phyloP scores from a whole-genome alignment of 2,797 vertebrate genomes.

The Acestrorhynchus altus region DNA sequence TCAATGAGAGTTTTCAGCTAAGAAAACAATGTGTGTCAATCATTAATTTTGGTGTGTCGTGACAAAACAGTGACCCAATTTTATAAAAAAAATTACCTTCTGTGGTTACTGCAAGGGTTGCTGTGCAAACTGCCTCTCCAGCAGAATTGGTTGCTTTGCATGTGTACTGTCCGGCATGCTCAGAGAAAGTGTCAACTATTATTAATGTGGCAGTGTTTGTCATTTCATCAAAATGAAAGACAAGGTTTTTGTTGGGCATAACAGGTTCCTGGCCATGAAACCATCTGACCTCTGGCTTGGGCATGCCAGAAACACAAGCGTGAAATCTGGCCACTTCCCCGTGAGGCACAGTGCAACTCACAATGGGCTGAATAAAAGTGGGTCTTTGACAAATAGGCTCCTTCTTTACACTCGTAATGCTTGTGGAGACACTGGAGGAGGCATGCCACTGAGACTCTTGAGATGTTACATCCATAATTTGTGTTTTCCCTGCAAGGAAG shows the following conservation, averaged over 20 bases:
- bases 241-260: conserved; percentile 85
- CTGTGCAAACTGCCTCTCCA: conserved; percentile 88
- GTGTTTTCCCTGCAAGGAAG: conserved; percentile 92
- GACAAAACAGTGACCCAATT: conserved; percentile 70
- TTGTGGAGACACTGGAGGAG: conserved; percentile 80
- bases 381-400: conserved; percentile 85
- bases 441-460: conserved; percentile 76
- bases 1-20: conserved; percentile 33
- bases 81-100: conserved; percentile 86
- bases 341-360: conserved; percentile 84
- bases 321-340: conserved; percentile 93
- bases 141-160: conserved; percentile 88
- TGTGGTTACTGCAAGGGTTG: conserved; percentile 84
- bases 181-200: conserved; percentile 90
- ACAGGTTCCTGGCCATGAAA: conserved; percentile 87
- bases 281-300: conserved; percentile 89
- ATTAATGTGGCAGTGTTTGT: conserved; percentile 89
- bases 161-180: conserved; percentile 90
- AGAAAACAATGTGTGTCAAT: conserved; percentile 58
- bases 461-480: conserved; percentile 77
- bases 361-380: conserved; percentile 88
- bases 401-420: conserved; percentile 79
- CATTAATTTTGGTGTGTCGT: conserved; percentile 70
- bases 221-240: conserved; percentile 93
- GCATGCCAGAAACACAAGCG: conserved; percentile 83